Conservation (phyloP, 2,113 vertebrate genomes). For the Pycnonotus jocosus region DNA sequence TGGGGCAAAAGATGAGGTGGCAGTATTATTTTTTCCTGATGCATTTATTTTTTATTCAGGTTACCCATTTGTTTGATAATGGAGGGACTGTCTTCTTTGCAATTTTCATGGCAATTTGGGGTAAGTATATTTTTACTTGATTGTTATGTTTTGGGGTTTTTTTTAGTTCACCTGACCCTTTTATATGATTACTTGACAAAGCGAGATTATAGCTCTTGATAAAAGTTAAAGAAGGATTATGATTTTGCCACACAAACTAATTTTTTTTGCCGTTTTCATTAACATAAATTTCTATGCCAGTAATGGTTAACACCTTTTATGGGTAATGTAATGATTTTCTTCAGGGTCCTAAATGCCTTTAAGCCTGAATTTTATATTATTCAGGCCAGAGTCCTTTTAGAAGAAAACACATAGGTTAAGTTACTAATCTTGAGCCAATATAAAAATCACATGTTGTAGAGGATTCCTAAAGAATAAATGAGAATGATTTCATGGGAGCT, state of each 20-base stretch:
- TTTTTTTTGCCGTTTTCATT: not conserved
- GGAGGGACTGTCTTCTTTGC: constrained; percentile 85
- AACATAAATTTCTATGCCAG: not conserved
- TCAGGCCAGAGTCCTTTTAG: not conserved
- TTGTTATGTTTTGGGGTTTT: not conserved
- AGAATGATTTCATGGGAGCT: not conserved
- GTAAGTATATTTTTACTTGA: constrained; percentile 63
- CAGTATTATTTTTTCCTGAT: not conserved
- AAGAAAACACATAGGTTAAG: not conserved
- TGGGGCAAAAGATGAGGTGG: not conserved
- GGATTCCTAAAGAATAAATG: not conserved
- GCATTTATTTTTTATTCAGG: constrained; percentile 61
- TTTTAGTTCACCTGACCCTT: not conserved
- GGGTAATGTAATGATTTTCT: not conserved
- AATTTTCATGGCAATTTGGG: constrained; percentile 86
- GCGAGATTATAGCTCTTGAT: not conserved
- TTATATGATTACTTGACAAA: not conserved
- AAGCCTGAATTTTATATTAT: not conserved
- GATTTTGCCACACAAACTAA: not conserved
- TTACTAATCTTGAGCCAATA: not conserved
- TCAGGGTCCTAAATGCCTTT: not conserved
- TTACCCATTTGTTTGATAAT: constrained; percentile 83
- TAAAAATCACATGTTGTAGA: not conserved
- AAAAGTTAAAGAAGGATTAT: not conserved
- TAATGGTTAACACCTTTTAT: not conserved